Evolutionary conservation across 2,888 invertebrate genomes (phyloP).

Genomic region (Sinohyriopsis cumingii): DNA sequence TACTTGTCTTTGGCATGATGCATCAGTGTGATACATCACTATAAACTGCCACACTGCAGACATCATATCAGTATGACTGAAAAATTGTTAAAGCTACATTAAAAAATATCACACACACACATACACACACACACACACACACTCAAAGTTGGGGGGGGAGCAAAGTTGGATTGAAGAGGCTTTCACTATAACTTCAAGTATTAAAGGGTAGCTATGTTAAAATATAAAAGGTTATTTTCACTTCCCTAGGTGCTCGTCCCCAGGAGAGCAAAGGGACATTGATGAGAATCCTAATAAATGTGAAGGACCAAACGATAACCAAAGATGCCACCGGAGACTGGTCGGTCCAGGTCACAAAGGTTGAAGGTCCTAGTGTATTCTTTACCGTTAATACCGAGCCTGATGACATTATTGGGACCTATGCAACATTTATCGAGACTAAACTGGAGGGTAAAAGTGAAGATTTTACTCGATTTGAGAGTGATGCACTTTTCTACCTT

Average conservation of each 20-base stretch:
- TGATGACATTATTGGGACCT: conserved; percentile 56
- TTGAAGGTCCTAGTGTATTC: conserved; percentile 27
- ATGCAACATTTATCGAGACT: conserved; percentile 55
- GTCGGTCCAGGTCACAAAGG: conserved; percentile 19
- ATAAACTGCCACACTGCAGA: too few species aligned
- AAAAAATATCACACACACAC: too few species aligned
- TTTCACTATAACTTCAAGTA: too few species aligned
- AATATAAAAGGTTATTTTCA: background rate
- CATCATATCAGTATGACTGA: too few species aligned
- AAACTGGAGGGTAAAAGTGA: conserved; percentile 30
- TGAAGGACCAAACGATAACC: conserved; percentile 1
- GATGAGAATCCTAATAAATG: conserved; percentile 37
- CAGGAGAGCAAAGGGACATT: conserved; percentile 62
- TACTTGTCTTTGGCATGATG: too few species aligned
- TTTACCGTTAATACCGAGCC: conserved; percentile 38
- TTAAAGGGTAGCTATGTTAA: background rate
- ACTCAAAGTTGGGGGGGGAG: too few species aligned
- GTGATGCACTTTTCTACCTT: conserved; percentile 80
- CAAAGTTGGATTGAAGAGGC: too few species aligned
- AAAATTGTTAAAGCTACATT: too few species aligned
- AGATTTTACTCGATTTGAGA: conserved; percentile 36
- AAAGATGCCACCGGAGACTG: conserved; percentile 25
- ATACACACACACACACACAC: too few species aligned
- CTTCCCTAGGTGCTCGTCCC: conserved; percentile 49
- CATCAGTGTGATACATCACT: too few species aligned